Conservation (phyloP, 2,797 vertebrate genomes). For the Phrynocephalus forsythii region DNA sequence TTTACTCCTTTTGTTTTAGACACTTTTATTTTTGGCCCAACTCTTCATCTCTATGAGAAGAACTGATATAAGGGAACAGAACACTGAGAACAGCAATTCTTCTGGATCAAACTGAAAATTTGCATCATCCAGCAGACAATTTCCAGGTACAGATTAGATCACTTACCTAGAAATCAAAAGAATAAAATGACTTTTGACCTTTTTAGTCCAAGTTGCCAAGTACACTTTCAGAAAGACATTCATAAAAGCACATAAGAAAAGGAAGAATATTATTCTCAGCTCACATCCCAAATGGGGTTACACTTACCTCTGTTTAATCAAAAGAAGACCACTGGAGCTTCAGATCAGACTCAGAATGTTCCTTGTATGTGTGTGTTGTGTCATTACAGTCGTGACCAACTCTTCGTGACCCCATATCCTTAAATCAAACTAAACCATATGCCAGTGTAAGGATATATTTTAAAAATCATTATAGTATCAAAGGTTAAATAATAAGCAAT, state of each 20-base stretch:
- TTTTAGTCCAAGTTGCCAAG: background rate
- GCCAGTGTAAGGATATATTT: background rate
- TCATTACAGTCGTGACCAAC: too few relatives aligned
- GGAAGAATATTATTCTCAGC: background rate
- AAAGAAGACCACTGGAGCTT: too few relatives aligned
- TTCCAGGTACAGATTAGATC: conserved; percentile 4
- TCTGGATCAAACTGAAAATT: background rate
- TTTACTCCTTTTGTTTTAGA: background rate
- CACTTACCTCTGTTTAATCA: background rate
- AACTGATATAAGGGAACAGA: rapidly evolving
- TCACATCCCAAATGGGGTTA: background rate
- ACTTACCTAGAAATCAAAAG: conserved; percentile 24
- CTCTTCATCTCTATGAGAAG: background rate
- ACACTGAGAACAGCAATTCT: background rate
- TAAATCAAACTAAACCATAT: background rate
- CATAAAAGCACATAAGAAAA: rapidly evolving
- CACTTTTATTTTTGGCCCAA: background rate
- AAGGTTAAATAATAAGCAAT: background rate
- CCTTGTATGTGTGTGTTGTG: background rate
- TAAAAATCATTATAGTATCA: background rate
- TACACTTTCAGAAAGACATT: background rate
- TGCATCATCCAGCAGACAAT: background rate
- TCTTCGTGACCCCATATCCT: too few relatives aligned
- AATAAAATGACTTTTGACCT: background rate
- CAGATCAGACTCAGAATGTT: background rate